These are phyloP conservation scores for Chelonus formosanus DNA, from an alignment of 2,888 invertebrate species.

Conservation along the genomic window DNA sequence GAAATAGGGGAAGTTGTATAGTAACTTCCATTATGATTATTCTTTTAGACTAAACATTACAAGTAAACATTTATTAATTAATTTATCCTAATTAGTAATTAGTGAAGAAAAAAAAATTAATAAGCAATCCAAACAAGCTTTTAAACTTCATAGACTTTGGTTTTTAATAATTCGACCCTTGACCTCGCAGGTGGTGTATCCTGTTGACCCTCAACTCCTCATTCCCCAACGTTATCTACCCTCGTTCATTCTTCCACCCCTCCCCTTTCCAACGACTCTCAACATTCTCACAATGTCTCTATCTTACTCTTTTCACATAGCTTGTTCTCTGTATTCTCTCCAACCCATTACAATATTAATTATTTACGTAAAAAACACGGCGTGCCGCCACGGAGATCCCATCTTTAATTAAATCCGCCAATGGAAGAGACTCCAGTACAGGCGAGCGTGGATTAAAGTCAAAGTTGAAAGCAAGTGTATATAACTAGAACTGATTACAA, in stretches of 20 bases:
- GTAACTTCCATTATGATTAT: too few species aligned
- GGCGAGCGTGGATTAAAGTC: slow-evolving; percentile 42
- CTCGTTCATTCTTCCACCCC: slow-evolving; percentile 12
- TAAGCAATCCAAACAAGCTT: slow-evolving; percentile 2
- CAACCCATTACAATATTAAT: slow-evolving; percentile 56
- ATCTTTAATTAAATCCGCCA: slow-evolving; percentile 59
- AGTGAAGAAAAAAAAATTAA: slow-evolving; percentile 1
- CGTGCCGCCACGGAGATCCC: slow-evolving; percentile 53
- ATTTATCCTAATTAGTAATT: not conserved
- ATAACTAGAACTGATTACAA: slow-evolving; percentile 23
- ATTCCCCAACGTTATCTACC: slow-evolving; percentile 5
- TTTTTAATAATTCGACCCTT: slow-evolving; percentile 43
- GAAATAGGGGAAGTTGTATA: too few species aligned
- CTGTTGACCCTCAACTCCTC: slow-evolving; percentile 41
- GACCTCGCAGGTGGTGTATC: slow-evolving; percentile 44
- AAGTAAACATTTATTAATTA: not conserved
- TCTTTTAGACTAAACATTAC: not conserved
- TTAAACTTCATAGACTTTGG: slow-evolving; percentile 12
- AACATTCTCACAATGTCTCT: slow-evolving; percentile 16
- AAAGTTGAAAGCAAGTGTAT: slow-evolving; percentile 41
- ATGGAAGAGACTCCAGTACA: slow-evolving; percentile 39
- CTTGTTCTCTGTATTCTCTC: not conserved
- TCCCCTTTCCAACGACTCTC: slow-evolving; percentile 26
- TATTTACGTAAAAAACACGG: slow-evolving; percentile 56
- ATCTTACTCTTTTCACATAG: slow-evolving; percentile 35